Conservation (phyloP, 2,113 vertebrate species). For the Neofelis nebulosa region DNA sequence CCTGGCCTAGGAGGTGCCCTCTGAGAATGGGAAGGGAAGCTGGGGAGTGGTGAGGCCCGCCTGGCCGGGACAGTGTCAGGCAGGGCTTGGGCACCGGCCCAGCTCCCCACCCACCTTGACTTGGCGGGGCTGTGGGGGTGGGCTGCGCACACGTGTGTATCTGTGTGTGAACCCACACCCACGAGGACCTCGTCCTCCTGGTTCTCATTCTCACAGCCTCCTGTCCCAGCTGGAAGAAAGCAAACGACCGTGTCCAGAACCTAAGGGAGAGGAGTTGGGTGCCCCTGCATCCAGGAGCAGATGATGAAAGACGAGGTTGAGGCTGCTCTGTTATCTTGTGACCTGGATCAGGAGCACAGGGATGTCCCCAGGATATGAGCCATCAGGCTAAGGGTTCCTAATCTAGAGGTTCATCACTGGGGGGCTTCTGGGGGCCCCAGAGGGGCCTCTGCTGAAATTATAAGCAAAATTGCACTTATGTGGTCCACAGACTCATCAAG, state of each 20-base stretch:
- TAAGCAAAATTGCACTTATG: not conserved
- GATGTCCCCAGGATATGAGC: not conserved
- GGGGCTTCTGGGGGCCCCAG: not conserved
- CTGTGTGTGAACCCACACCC: not conserved
- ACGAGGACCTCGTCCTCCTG: not conserved
- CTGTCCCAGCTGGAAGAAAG: not conserved
- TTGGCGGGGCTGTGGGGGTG: fast-evolving
- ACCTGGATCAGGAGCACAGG: not conserved
- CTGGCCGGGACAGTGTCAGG: not conserved
- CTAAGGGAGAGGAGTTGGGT: not conserved
- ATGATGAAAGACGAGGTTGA: not conserved
- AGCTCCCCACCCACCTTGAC: not conserved
- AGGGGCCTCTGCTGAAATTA: not conserved
- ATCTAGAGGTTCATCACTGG: not conserved
- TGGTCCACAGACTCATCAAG: not conserved
- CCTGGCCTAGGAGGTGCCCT: not conserved
- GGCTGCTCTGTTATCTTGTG: not conserved
- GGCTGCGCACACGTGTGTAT: not conserved
- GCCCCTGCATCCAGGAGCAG: not conserved
- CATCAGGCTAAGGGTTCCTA: not conserved
- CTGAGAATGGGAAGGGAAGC: not conserved
- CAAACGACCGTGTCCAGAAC: not conserved
- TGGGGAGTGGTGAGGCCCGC: not conserved
- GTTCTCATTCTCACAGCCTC: not conserved
- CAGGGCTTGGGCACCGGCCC: not conserved